Evolutionary conservation across 1,140 invertebrate genomes (phyloP), one percentile per base, ranked within the genome.

Genomic region (Drosophila eugracilis): DNA sequence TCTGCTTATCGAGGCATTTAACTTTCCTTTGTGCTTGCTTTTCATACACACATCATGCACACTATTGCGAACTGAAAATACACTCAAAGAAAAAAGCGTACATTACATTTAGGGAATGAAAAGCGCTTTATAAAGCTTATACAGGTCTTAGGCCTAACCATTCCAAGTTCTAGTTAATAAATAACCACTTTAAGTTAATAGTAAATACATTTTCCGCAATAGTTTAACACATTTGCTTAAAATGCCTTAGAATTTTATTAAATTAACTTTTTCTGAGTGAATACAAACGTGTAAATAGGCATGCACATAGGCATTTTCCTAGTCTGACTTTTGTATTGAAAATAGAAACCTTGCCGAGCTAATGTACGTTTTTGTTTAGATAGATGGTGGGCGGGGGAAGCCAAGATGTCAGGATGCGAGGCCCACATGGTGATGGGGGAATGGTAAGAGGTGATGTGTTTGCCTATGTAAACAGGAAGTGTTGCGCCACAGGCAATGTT

Each of bases 381-480:
- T 50, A 36, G 24, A 24, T 50, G 30, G n/a, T n/a, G 44, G 10
- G 10, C 22, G 34, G 15, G 19, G 26, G 36, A 32, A 17, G 21
- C 24, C 37, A 54, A 1, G 7, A 5, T 6, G 19, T 12, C 39
- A 30, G 24, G 39, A 39, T 36, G n/a, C 21, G 14, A 17, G 36
- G 21, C 52, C 26, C 19, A 3, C 3, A 4, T 15, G 17, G 21
- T 41, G 28, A 26, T 14, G 32, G 28, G 28, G n/a, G 28, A 19
- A n/a, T 5, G 26, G 22, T 9, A 36, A 12, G 22, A 28, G 66
- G 34, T 79, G 72, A 77, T 77, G 81, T 86, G 76, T 77, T 79
- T 81, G 81, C 77, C 86, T 85, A 60, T 80, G 83, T 71, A 86
- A 85, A 85, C 81, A 86, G 81, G 81, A 85, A 85, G 81, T 81